Base-by-base conservation (phyloP, 1,140 invertebrate genomes). In the Reticulitermes speratus region DNA sequence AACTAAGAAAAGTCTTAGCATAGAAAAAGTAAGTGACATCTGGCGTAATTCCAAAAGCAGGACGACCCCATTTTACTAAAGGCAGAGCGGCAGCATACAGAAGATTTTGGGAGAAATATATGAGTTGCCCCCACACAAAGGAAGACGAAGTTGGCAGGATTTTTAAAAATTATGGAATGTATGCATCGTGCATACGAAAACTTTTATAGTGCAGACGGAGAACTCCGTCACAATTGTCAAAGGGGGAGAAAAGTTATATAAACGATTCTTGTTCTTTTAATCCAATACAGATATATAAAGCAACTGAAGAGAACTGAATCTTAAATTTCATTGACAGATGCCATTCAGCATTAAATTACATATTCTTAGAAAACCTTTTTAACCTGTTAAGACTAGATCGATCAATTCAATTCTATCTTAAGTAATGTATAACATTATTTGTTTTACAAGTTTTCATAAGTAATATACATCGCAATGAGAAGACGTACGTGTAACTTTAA, bases 21-120 rank as follows among this genome's bases (percentile, higher is more conserved):
- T 6, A 75, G n/a, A 19, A 75, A 75, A 30, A 30, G n/a, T 30
- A 75, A 30, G 25, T 30, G 25, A 75, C 65, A 75, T 75, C 65
- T 75, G 65, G 65, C 65, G n/a, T 30, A 75, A 75, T 75, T 75
- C 65, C 65, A 75, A 75, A 75, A 75, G 7, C 65, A 75, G 65
- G 16, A 30, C 65, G n/a, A 75, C 65, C 65, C 65, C 65, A 75
- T 75, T 30, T 75, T 75, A 75, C 25, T 30, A 30, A 30, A 30
- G 65, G n/a, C 25, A 75, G 65, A 30, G n/a, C 16, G 25, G n/a
- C n/a, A 3, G 65, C 14, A 30, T 75, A 16, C 5, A 75, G 65
- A 75, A 30, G 25, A 75, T 14, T 75, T 25, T 19, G n/a, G n/a
- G 30, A 75, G n/a, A 30, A 75, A 75, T 30, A 30, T 75, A 75